Conservation (phyloP, 2,113 vertebrate species). For the Eurystomus gularis region DNA sequence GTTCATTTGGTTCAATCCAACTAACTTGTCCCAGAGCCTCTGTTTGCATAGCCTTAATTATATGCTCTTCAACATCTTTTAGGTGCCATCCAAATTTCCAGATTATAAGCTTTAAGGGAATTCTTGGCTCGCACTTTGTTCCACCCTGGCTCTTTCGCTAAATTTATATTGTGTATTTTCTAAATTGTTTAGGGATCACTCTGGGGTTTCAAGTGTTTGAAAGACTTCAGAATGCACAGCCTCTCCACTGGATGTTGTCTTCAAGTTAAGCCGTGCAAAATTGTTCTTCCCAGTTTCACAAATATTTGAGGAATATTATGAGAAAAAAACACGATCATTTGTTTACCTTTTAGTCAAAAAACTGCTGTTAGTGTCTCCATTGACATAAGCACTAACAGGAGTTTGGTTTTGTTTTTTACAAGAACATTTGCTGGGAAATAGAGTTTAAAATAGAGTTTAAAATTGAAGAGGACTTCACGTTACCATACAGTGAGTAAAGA, state of each 20-base stretch:
- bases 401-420: neutral
- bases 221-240: neutral
- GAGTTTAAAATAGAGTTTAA: neutral
- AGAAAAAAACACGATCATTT: neutral
- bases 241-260: neutral
- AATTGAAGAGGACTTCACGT: neutral
- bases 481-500: neutral
- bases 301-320: neutral
- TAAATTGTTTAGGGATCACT: neutral
- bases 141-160: neutral
- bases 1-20: neutral
- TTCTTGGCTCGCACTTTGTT: neutral
- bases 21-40: neutral
- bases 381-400: neutral
- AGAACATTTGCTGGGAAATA: neutral
- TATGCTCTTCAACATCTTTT: neutral
- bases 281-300: neutral
- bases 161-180: neutral
- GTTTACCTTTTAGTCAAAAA: neutral
- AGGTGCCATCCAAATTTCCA: neutral
- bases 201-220: neutral
- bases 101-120: neutral
- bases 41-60: neutral
- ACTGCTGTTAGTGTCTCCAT: rapidly evolving
- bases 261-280: neutral